Conservation (phyloP, 35 echinoderm and acorn worm genomes). For the Heliocidaris tuberculata region DNA sequence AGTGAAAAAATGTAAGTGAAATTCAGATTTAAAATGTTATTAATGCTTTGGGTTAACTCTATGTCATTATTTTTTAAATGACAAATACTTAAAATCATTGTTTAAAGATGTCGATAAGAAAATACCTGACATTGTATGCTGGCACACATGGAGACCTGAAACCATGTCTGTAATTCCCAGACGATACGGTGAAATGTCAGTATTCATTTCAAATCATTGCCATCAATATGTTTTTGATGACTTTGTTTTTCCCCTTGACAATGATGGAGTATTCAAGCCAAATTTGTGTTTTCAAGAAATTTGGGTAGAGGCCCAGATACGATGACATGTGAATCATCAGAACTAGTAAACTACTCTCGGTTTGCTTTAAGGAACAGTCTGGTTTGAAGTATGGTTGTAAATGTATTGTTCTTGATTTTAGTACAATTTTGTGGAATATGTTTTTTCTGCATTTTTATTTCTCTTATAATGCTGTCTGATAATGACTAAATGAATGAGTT, state of each 20-base stretch:
- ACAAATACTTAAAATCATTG: not conserved
- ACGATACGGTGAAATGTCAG: not conserved
- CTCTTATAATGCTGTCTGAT: too few species aligned
- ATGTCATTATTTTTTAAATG: too few species aligned
- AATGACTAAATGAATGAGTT: too few species aligned
- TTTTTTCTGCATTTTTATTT: not conserved
- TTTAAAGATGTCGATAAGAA: not conserved
- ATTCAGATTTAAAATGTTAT: too few species aligned
- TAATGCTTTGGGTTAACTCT: too few species aligned
- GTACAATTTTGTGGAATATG: not conserved
- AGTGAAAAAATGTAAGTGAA: too few species aligned
- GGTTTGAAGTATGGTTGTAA: not conserved
- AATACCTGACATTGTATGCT: not conserved
- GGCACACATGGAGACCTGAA: not conserved
- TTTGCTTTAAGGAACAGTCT: not conserved
- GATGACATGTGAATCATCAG: not conserved
- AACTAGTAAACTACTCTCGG: not conserved
- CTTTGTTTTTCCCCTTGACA: not conserved
- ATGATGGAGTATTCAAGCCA: not conserved
- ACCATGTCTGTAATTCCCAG: not conserved
- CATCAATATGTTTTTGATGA: not conserved
- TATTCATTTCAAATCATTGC: not conserved
- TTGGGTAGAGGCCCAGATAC: not conserved
- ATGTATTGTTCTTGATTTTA: not conserved
- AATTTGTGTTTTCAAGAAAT: not conserved